Evolutionary conservation across 2,797 vertebrate species (phyloP).

Genomic region (Eupleurogrammus muticus): DNA sequence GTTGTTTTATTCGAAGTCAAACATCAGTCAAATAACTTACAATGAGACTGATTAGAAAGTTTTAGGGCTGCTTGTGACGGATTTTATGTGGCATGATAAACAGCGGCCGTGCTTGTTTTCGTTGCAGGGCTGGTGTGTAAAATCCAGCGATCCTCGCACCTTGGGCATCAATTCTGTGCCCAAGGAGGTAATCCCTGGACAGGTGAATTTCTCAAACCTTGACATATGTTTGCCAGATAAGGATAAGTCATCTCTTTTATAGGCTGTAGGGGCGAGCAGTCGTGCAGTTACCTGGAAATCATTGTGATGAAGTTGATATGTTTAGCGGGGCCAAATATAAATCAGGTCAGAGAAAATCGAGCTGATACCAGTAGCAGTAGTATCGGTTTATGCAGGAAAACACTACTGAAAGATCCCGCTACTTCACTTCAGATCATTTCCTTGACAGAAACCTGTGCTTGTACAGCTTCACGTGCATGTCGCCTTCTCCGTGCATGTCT

Average conservation of each 20-base stretch:
- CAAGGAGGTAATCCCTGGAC: constrained; percentile 89
- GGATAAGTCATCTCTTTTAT: neutral
- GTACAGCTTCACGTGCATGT: constrained; percentile 20
- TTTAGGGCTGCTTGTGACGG: neutral
- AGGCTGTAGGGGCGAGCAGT: constrained; percentile 1
- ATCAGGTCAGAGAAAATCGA: neutral
- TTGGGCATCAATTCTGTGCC: constrained; percentile 85
- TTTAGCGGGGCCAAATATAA: neutral
- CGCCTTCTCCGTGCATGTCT: constrained; percentile 15
- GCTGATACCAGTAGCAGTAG: constrained; percentile 10
- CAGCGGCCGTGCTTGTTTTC: constrained; percentile 67
- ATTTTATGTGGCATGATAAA: constrained; percentile 34
- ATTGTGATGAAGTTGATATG: neutral
- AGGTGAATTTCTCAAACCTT: constrained; percentile 77
- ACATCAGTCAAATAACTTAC: neutral
- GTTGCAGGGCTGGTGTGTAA: constrained; percentile 89
- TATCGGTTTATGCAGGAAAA: neutral
- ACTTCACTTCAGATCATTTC: neutral
- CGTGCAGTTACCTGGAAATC: constrained; percentile 17
- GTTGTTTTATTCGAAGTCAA: constrained; percentile 1
- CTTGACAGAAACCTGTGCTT: neutral
- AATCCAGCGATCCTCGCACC: constrained; percentile 84
- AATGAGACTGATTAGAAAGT: neutral
- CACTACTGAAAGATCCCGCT: neutral
- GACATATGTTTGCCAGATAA: constrained; percentile 25